Conservation (phyloP, 2,888 invertebrate genomes). For the Drosophila mimica region DNA sequence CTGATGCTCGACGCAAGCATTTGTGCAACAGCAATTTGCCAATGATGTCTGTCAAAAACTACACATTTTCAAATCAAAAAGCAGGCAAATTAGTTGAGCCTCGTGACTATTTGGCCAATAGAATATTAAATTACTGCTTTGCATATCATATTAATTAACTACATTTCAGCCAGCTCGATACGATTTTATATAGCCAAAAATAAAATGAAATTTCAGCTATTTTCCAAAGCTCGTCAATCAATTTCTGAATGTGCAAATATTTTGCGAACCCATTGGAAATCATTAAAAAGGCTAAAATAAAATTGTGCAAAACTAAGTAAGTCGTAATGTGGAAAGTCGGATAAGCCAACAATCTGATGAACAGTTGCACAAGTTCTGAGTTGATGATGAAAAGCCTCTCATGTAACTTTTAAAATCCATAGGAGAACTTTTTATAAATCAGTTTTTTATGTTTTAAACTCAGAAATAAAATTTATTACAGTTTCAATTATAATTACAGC, state of each 20-base stretch:
- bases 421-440: neutral
- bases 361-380: neutral
- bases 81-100: neutral
- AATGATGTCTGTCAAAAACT: constrained; percentile 7
- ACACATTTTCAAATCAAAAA: neutral
- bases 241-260: neutral
- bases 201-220: neutral
- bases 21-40: constrained; percentile 5
- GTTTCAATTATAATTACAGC: neutral
- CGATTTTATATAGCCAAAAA: neutral
- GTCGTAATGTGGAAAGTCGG: neutral
- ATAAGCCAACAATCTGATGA: neutral
- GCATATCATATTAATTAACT: neutral
- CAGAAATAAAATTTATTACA: neutral
- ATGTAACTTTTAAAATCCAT: neutral
- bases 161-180: neutral
- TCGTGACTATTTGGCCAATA: neutral
- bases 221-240: neutral
- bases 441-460: neutral
- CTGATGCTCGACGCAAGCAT: constrained; percentile 10
- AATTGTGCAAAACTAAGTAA: neutral
- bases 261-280: neutral
- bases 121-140: neutral
- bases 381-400: neutral
- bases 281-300: neutral